A percentile compares a stretch with the other conserved stretches of the same genome.
These are phyloP conservation scores for Xestia ashworthii DNA, from an alignment of 2,888 invertebrate species.

Conservation along the genomic window DNA sequence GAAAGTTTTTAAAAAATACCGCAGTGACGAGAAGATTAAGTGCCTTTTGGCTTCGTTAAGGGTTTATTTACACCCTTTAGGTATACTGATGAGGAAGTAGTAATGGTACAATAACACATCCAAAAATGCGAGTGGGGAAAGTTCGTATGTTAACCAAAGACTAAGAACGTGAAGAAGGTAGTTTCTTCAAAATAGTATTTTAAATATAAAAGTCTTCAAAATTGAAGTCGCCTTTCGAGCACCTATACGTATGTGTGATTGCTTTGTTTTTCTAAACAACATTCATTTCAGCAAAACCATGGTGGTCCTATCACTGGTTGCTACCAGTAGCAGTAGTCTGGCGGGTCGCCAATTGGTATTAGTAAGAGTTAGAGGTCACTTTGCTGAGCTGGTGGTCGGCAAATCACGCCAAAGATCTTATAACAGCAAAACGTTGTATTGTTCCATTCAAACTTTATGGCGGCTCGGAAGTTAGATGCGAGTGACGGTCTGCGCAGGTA, in stretches of 20 bases:
- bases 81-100: neutral
- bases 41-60: too few species aligned
- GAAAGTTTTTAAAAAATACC: too few species aligned
- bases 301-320: too few species aligned
- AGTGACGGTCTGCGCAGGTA: too few species aligned
- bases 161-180: neutral
- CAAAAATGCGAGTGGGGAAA: neutral
- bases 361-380: neutral
- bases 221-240: neutral
- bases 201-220: neutral
- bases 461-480: too few species aligned
- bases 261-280: neutral
- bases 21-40: too few species aligned
- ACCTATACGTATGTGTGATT: neutral
- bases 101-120: neutral
- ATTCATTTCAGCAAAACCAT: neutral
- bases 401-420: neutral
- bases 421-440: neutral
- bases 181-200: neutral
- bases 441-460: too few species aligned
- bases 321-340: too few species aligned
- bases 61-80: too few species aligned
- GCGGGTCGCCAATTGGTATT: neutral
- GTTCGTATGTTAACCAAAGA: neutral
- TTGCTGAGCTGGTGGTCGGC: neutral